Evolutionary conservation across 2,797 vertebrate genomes (phyloP).

Genomic region (Dallia pectoralis): DNA sequence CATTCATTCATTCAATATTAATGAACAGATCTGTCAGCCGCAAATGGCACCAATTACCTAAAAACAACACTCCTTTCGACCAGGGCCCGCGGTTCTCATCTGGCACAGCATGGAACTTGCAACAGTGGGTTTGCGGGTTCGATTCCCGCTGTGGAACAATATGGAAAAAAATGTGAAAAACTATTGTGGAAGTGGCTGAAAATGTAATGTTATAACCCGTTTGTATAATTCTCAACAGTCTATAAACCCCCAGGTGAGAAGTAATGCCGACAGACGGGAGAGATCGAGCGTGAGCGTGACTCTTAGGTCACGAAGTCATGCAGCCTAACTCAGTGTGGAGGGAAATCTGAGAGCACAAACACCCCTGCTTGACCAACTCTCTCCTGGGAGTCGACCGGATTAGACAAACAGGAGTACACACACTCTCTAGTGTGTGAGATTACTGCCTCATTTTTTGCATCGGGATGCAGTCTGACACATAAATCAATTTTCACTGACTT

Average conservation of each 20-base stretch:
- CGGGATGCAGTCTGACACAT: background rate
- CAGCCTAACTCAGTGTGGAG: slow-evolving; percentile 1
- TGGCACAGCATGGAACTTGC: too few species aligned
- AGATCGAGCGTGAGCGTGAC: background rate
- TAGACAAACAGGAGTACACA: background rate
- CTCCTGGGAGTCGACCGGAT: background rate
- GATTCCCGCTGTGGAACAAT: background rate
- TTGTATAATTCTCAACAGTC: slow-evolving; percentile 8
- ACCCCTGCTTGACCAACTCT: slow-evolving; percentile 13
- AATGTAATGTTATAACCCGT: background rate
- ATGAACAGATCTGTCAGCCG: background rate
- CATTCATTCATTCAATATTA: background rate
- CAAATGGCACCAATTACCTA: background rate
- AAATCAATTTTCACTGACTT: background rate
- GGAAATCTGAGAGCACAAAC: slow-evolving; percentile 11
- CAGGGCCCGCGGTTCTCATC: too few species aligned
- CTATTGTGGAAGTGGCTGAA: too few species aligned
- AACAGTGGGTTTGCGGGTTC: background rate
- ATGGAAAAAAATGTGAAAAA: too few species aligned
- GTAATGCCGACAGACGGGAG: slow-evolving; percentile 8
- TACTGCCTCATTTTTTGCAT: background rate
- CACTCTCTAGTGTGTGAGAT: background rate
- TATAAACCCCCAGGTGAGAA: background rate
- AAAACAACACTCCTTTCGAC: background rate
- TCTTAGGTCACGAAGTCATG: slow-evolving; percentile 6